Evolutionary conservation across 1,140 invertebrate species (phyloP), one percentile per base, ranked within the genome.

Genomic region (Andricus grossulariae): DNA sequence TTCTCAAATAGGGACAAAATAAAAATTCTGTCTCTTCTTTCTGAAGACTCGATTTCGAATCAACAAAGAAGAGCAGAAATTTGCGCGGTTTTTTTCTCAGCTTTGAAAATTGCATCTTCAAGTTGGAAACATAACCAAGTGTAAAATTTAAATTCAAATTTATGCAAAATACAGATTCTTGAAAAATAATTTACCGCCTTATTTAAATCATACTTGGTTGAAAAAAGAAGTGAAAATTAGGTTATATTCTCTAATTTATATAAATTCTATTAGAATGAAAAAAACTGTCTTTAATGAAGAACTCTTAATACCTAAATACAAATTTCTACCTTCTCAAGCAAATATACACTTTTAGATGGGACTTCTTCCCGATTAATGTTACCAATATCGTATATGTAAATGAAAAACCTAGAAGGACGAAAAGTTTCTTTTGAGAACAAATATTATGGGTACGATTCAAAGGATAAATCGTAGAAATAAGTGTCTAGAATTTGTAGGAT

Each of bases 241-340:
- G 32, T 66, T 66, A 32, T 8, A 15, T 66, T 16, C 2, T 55
- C 13, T 66, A 39, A 32, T 66, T 32, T 32, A 15, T 32, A 15
- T 32, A 7, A 60, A 16, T 39, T 60, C 32, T 15, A 60, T 60
- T 16, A 32, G 57, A 60, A 25, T 1, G 39, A 15, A 39, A 39
- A 25, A 7, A 66, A 66, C 32, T 39, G 15, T 8, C 25, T 25
- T 60, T 25, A 15, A 25, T 25, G 25, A 60, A 13, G 57, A 60
- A 21, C 57, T 32, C 13, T 60, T 13, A 15, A 39, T 39, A 66
- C 60, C 57, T 66, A 4, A 66, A 21, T 71, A 79, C 25, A 71
- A 71, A 45, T 79, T 79, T 79, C 70, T 77, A 71, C 78, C 74
- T 71, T 76, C 72, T 60, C 71, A 72, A 66, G 25, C 32, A 32